Evolutionary conservation across 2,888 invertebrate species (phyloP).

Genomic region (Eumerus sabulonum): DNA sequence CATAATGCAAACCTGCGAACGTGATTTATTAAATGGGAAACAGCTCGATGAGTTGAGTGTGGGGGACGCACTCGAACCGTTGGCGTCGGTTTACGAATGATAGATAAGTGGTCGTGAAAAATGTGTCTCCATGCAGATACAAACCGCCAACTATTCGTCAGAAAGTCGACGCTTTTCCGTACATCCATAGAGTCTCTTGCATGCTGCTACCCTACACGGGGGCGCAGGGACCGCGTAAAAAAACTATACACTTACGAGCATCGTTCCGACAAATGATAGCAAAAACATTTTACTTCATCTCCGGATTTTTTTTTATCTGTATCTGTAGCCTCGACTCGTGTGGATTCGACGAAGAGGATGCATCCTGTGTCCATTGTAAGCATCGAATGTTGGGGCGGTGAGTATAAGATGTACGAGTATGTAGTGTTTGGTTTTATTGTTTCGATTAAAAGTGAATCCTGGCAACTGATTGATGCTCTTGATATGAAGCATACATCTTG

Average conservation of each 20-base stretch:
- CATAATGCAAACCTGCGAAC: conserved; percentile 17
- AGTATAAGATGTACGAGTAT: too few species aligned
- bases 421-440: conserved; percentile 59
- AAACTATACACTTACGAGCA: conserved; percentile 57
- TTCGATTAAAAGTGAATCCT: conserved; percentile 65
- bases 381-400: conserved; percentile 21
- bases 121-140: conserved; percentile 62
- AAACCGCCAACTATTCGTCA: conserved; percentile 66
- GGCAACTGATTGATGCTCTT: conserved; percentile 68
- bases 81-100: conserved; percentile 48
- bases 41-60: not conserved
- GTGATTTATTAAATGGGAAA: conserved; percentile 43
- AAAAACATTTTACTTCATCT: conserved; percentile 54
- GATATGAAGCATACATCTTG: conserved; percentile 63
- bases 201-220: too few species aligned
- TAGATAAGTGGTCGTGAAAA: conserved; percentile 56
- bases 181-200: not conserved
- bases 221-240: not conserved
- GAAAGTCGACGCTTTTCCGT: conserved; percentile 48
- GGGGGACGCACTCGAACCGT: not conserved
- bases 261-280: conserved; percentile 61
- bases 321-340: not conserved
- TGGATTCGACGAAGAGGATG: conserved; percentile 2
- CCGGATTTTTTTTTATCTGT: not conserved
- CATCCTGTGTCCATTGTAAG: conserved; percentile 53